Evolutionary conservation across 2,797 vertebrate species (phyloP).

Genomic region (Pempheris klunzingeri): DNA sequence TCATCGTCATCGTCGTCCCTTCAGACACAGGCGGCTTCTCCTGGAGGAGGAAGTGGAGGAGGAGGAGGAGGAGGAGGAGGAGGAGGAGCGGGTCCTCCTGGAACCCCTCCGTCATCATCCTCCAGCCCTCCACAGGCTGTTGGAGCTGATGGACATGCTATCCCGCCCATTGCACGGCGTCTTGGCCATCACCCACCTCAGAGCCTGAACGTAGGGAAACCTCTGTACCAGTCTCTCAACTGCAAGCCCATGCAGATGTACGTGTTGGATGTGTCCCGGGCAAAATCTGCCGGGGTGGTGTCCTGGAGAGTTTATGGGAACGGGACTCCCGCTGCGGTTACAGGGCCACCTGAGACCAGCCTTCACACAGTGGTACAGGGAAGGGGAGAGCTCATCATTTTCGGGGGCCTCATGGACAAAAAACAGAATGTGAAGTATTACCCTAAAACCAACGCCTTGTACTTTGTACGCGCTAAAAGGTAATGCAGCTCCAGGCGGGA

Average conservation of each 20-base stretch:
- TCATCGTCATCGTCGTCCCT: conserved; percentile 76
- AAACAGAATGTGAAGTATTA: conserved; percentile 99
- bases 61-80: conserved; percentile 28
- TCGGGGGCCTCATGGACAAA: conserved; percentile 99
- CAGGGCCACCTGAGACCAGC: conserved; percentile 97
- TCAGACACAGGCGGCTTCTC: conserved; percentile 73
- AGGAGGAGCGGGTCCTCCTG: conserved; percentile 68
- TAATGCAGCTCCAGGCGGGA: conserved; percentile 83
- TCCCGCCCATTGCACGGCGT: conserved; percentile 96
- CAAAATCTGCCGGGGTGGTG: conserved; percentile 89
- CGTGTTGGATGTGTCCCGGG: conserved; percentile 93
- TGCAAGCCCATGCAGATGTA: conserved; percentile 99
- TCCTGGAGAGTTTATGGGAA: conserved; percentile 94
- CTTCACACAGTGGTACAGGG: conserved; percentile 98
- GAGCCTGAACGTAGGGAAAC: conserved; percentile 97
- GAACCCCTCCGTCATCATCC: conserved; percentile 82
- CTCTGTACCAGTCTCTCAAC: conserved; percentile 98
- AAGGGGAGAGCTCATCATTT: conserved; percentile 96
- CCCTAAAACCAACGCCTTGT: conserved; percentile 99
- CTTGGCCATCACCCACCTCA: conserved; percentile 97
- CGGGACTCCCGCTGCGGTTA: conserved; percentile 86
- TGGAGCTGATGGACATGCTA: conserved; percentile 90
- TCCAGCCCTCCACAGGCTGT: conserved; percentile 84
- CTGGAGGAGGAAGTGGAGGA: conserved; percentile 60
- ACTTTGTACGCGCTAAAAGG: conserved; percentile 99